Base-by-base conservation (phyloP, 2,797 vertebrate genomes). In the Craterocephalus amniculus region DNA sequence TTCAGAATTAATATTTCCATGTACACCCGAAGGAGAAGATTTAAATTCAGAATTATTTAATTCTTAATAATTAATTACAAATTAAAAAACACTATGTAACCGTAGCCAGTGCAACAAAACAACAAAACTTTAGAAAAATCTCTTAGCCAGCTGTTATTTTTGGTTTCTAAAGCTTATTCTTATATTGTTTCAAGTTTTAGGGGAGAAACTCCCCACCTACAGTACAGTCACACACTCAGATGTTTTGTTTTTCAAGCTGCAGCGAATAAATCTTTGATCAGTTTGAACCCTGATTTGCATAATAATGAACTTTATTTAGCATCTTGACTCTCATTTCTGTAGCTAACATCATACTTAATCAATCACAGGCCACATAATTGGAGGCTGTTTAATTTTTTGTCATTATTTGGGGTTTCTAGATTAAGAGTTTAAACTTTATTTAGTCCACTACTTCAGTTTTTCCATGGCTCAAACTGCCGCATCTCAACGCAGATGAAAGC, bases 61-160 rank as follows among this genome's bases (percentile, higher is more conserved):
- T n/a, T n/a, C n/a, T n/a, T n/a, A n/a, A n/a, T n/a, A n/a, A n/a
- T n/a, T n/a, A n/a, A n/a, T n/a, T n/a, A n/a, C n/a, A n/a, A n/a
- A n/a, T n/a, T n/a, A n/a, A n/a, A n/a, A n/a, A n/a, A n/a, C n/a
- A n/a, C n/a, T n/a, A n/a, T n/a, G n/a, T n/a, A n/a, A n/a, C n/a
- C n/a, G n/a, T n/a, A n/a, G n/a, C n/a, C n/a, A n/a, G n/a, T n/a
- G n/a, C n/a, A 16, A 20, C 16, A 9, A n/a, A 12, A 56, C 1
- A 32, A 63, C 62, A 4, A 13, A 13, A 32, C 31, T 32, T 32
- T n/a, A n/a, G 7, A 7, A 32, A 32, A 32, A 32, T 32, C 31
- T 32, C 3, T 7, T 7, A 32, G 31, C 3, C 31, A 0, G 2
- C 31, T n/a, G 8, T 0, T 0, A 0, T 58, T 48, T 48, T 0